Percentiles rank a stretch among this genome's conserved stretches.
phyloP scores from a whole-genome alignment of 2,113 vertebrate genomes.

The Oryzias curvinotus region DNA sequence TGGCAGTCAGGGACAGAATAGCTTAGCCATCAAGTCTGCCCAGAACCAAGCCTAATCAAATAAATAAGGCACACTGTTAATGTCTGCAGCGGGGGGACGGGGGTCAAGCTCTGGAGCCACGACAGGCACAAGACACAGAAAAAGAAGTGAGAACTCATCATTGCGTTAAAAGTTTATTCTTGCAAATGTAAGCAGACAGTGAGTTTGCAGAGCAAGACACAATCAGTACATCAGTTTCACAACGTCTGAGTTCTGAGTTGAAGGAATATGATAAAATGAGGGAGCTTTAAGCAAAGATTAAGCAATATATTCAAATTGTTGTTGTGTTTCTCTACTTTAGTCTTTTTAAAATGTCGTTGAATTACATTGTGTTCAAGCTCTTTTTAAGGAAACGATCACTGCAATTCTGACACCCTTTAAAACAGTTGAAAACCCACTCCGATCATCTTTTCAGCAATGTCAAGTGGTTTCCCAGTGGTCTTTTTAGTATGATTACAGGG shows the following conservation, averaged over 20 bases:
- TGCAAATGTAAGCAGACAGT: slow-evolving; percentile 1
- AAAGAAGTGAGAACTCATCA: background rate
- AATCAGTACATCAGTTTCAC: background rate
- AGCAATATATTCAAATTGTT: too few species aligned
- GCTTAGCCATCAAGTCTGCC: slow-evolving; percentile 17
- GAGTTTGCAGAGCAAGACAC: background rate
- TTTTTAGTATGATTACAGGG: too few species aligned
- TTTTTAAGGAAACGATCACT: too few species aligned
- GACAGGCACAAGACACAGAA: background rate
- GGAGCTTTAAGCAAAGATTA: too few species aligned
- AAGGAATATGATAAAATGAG: background rate
- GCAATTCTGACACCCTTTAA: too few species aligned
- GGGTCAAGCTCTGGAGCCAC: slow-evolving; percentile 14
- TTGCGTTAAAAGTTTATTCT: background rate
- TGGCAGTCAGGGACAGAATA: slow-evolving; percentile 38
- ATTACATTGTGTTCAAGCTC: too few species aligned
- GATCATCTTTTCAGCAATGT: too few species aligned
- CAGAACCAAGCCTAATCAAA: slow-evolving; percentile 41
- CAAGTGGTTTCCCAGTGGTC: too few species aligned
- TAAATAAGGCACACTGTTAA: slow-evolving; percentile 55
- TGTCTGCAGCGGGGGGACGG: slow-evolving; percentile 23
- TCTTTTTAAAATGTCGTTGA: too few species aligned
- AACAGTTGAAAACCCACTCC: too few species aligned
- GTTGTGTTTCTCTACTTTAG: too few species aligned
- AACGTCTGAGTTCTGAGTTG: background rate